Evolutionary conservation across 1,140 invertebrate species (phyloP), one percentile per base, ranked within the genome.

Genomic region (Nephotettix cincticeps): DNA sequence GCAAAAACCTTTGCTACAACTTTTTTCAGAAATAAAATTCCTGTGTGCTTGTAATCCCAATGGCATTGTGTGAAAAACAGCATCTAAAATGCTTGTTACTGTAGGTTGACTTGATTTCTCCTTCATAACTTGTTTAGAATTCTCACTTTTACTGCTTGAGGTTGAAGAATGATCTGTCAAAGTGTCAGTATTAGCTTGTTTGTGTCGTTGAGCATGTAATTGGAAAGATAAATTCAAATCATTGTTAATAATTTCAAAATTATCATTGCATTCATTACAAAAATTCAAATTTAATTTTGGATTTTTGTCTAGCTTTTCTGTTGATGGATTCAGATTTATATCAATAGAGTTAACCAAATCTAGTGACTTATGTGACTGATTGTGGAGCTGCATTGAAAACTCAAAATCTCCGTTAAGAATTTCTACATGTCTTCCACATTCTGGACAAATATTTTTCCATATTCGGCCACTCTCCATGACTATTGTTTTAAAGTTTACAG

Each of bases 181-280:
- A 51, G 21, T n/a, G n/a, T 21, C 47, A 4, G 21, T 19, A 51
- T 51, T 21, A 19, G 4, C 14, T 19, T 4, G 3, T 51, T 51
- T 51, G 21, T 51, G 47, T 51, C 19, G 6, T n/a, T 51, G 3
- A 51, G 47, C 47, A 51, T 51, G 47, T 19, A 4, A 4, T 21
- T 51, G 14, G 19, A 51, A 21, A 51, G 47, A 51, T 19, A 51
- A 51, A 19, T 4, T 21, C 4, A 51, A 17, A n/a, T 51, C n/a
- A n/a, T 51, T 51, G n/a, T 51, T 51, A n/a, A 51, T 17, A 51
- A 51, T 51, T 51, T 51, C 47, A 51, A 51, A 19, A 21, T n/a
- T 51, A 11, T 51, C 47, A 17, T 51, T 51, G 19, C 47, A 51
- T 11, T 51, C 47, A n/a, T 17, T 6, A 51, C 47, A 51, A n/a